Base-by-base conservation (phyloP, 2,888 invertebrate genomes). In the Punctoribates punctum region DNA sequence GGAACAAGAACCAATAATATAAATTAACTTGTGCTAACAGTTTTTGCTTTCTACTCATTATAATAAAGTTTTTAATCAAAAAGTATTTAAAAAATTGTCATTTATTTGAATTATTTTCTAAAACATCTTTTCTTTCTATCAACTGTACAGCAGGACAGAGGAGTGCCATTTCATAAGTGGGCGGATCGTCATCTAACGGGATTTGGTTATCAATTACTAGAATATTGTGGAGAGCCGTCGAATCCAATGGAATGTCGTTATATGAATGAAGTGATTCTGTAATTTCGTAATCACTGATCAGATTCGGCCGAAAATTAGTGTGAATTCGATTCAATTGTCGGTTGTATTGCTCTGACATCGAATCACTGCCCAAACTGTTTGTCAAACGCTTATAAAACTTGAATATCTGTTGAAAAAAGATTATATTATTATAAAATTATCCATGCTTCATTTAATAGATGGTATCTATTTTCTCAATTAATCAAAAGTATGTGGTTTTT, bases 141-240 rank as follows among this genome's bases (percentile, higher is more conserved):
- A 67, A 38, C 38, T 34, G 54, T 3, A 73, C 73, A 51, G 54
- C 73, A 29, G 75, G 75, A 51, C 75, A 75, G 8, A 75, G 23
- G 25, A 75, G 51, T 54, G 75, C 75, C 75, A 75, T 75, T 57
- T 75, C 75, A 73, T 75, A 75, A 34, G 72, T 73, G 20, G 75
- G 75, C 9, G 75, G 75, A 27, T 57, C 72, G 42, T 75, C 75
- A 17, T 75, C 75, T 23, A 75, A 25, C 13, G 51, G 13, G 9
- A 75, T 34, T 20, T 51, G 38, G 17, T 29, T 3, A 60, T 27
- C 23, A 27, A 60, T 27, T 1, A 67, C 29, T 13, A 67, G 20
- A 38, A 29, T 38, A 9, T 67, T 34, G 4, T 34, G 34, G 8
- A 34, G 34, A 34, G 8, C 34, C 8, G 34, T 34, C 34, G 34